Percentiles rank a stretch among this genome's conserved stretches.
These are phyloP conservation scores for Aegithalos caudatus DNA, from an alignment of 2,113 vertebrate species.

Conservation along the genomic window DNA sequence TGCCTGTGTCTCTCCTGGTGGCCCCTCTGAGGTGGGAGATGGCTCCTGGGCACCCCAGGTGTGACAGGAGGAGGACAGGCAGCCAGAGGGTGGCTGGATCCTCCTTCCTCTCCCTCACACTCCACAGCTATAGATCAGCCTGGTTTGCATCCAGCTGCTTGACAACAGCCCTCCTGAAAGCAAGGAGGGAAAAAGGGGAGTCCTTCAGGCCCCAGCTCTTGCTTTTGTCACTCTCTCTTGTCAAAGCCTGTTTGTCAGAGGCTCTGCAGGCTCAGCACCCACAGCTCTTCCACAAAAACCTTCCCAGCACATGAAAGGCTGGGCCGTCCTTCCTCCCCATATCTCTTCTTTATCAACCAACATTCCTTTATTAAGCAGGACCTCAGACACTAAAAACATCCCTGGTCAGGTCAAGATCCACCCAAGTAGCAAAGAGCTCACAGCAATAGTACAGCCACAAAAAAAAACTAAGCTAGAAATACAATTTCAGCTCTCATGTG, in stretches of 20 bases:
- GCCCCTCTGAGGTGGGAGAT: background rate
- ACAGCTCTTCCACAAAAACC: background rate
- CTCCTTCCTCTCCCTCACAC: background rate
- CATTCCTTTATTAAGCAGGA: background rate
- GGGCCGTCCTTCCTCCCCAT: background rate
- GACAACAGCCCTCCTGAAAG: background rate
- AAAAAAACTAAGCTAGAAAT: background rate
- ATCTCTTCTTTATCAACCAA: background rate
- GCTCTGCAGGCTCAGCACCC: background rate
- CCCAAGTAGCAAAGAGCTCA: background rate
- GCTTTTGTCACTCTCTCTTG: slow-evolving; percentile 22
- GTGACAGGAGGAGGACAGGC: background rate
- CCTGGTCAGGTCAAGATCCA: background rate
- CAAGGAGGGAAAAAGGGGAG: background rate
- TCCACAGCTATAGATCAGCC: background rate
- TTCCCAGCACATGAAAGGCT: background rate
- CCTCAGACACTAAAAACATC: background rate
- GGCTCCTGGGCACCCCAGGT: background rate
- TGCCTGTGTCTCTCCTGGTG: background rate
- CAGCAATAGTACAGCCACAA: background rate
- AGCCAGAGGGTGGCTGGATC: background rate
- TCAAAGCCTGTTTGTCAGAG: slow-evolving; percentile 35
- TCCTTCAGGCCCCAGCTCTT: slow-evolving; percentile 2
- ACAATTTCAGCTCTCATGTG: background rate
- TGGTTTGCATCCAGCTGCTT: slow-evolving; percentile 21